These are phyloP conservation scores for Rhogogaster chlorosoma DNA, from an alignment of 2,888 invertebrate genomes.

Conservation along the genomic window DNA sequence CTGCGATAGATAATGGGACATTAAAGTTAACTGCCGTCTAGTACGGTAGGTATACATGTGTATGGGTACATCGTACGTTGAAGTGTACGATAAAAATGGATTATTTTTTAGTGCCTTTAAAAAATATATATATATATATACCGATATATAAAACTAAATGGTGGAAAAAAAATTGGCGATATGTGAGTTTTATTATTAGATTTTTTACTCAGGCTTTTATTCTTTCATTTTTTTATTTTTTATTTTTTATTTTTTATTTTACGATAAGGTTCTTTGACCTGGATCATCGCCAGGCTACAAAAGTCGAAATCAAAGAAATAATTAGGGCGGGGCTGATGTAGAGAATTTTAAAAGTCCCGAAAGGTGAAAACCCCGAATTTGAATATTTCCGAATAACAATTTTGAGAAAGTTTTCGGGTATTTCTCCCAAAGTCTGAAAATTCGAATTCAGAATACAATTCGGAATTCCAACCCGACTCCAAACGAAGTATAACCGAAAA, in stretches of 20 bases:
- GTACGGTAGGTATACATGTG: background rate
- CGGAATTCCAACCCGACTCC: background rate
- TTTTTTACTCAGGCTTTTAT: background rate
- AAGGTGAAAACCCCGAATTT: too few relatives aligned
- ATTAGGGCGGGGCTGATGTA: background rate
- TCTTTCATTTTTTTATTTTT: background rate
- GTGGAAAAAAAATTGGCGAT: background rate
- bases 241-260: background rate
- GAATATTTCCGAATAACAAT: too few relatives aligned
- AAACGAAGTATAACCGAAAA: too few relatives aligned
- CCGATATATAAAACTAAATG: background rate
- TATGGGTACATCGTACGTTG: background rate
- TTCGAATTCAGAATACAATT: too few relatives aligned
- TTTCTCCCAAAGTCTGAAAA: too few relatives aligned
- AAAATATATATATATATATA: too few relatives aligned
- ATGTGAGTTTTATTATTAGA: background rate
- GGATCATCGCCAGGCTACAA: background rate
- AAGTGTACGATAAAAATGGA: background rate
- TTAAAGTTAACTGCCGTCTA: conserved; percentile 30
- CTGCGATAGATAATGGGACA: conserved; percentile 21
- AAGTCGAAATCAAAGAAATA: background rate
- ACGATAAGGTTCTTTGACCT: conserved; percentile 11
- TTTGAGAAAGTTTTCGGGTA: too few relatives aligned
- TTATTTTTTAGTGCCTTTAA: background rate
- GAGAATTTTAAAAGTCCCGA: background rate